A percentile compares a stretch with the other conserved stretches of the same genome.
phyloP scores from a whole-genome alignment of 1,140 invertebrate species.

The Lepeophtheirus salmonis region DNA sequence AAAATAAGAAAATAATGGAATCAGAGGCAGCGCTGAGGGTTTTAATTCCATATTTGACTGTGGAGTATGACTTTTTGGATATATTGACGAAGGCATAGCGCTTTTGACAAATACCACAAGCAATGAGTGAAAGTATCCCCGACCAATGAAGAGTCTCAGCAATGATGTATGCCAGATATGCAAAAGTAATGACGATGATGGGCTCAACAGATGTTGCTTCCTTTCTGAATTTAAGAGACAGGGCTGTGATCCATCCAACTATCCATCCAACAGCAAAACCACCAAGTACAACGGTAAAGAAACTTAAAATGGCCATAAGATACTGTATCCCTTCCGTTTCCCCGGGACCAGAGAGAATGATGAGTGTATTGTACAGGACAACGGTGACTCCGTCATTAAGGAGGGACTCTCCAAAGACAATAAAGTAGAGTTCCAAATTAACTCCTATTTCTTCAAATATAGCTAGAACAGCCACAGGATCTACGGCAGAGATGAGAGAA shows the following conservation, averaged over 20 bases:
- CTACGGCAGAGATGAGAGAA: constrained; percentile 79
- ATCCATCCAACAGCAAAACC: constrained; percentile 36
- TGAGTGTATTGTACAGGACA: constrained; percentile 35
- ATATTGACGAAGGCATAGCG: constrained; percentile 43
- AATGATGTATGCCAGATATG: constrained; percentile 39
- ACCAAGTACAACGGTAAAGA: constrained; percentile 38
- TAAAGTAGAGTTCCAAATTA: constrained; percentile 44
- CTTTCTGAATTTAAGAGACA: constrained; percentile 39
- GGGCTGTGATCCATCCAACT: constrained; percentile 36
- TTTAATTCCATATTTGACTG: constrained; percentile 42
- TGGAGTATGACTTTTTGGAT: constrained; percentile 38
- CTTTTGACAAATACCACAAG: constrained; percentile 38
- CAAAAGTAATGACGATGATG: constrained; percentile 36
- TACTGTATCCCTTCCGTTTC: constrained; percentile 28
- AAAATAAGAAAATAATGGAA: background rate
- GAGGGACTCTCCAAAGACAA: constrained; percentile 56
- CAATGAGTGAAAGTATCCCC: constrained; percentile 40
- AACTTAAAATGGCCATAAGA: constrained; percentile 32
- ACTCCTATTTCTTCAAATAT: constrained; percentile 47
- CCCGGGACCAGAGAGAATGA: constrained; percentile 27
- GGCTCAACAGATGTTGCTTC: constrained; percentile 41
- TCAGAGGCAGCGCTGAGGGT: constrained; percentile 21
- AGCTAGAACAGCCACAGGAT: constrained; percentile 43
- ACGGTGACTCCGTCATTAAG: constrained; percentile 68
- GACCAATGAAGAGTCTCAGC: constrained; percentile 42